Base-by-base conservation (phyloP, 2,113 vertebrate genomes). In the Platichthys flesus region DNA sequence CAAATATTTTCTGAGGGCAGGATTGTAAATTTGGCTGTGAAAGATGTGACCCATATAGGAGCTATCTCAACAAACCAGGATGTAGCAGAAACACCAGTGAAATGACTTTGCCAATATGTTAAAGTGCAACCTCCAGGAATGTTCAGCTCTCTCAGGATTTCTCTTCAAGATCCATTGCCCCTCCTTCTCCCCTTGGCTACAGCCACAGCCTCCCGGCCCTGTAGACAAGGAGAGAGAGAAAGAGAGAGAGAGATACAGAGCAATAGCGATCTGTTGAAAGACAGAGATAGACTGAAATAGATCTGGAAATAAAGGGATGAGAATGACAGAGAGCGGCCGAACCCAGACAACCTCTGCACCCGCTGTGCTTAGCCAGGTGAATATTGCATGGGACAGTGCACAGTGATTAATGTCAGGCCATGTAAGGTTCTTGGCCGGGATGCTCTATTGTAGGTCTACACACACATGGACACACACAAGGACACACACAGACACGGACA, bases 331-430 rank as follows among this genome's bases (percentile, higher is more conserved):
- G 79, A 86, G 52, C 10, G 55, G 28, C 51, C 65, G 31, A 78
- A 74, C 63, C 40, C 66, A 76, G 69, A 75, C 82, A 78, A 85
- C 78, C 78, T 63, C 60, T 85, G 80, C 31, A 42, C 81, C 85
- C 35, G 49, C 74, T 76, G 71, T 82, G 88, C 88, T 91, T 56
- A 74, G 70, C 80, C 80, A 88, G 86, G 92, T 90, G 88, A 83
- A 83, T 87, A 91, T 88, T 85, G 67, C 79, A 85, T 77, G 67
- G 88, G 74, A 79, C 79, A 74, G 62, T 83, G 86, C 81, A 74
- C 87, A 73, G 79, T 90, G 89, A 90, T 93, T 91, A 89, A 91
- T 92, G 88, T 89, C 76, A 72, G 75, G 73, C 86, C 82, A 81
- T 89, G 85, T 86, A 89, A 84, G 85, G 83, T 84, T 73, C 77